Evolutionary conservation across 2,797 vertebrate genomes (phyloP).

Genomic region (Phrynocephalus guinanensis): DNA sequence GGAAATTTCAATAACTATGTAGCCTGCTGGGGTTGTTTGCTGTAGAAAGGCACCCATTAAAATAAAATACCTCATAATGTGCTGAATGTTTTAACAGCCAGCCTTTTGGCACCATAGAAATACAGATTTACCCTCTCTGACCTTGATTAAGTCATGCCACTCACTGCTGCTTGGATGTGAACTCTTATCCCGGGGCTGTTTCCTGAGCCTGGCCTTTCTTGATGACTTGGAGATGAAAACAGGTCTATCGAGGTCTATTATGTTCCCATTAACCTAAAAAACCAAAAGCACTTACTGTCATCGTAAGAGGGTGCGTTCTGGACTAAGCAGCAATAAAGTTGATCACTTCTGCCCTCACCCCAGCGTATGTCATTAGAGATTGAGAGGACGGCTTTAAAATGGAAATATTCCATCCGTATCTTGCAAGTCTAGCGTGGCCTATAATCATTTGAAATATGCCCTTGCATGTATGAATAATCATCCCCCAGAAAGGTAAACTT

Average conservation of each 20-base stretch:
- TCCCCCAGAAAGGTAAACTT: conserved; percentile 54
- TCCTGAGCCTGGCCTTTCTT: conserved; percentile 57
- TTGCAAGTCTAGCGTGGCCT: conserved; percentile 36
- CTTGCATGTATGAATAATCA: conserved; percentile 64
- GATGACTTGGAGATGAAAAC: conserved; percentile 47
- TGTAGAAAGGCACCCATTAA: background rate
- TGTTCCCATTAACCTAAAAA: conserved; percentile 63
- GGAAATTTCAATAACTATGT: background rate
- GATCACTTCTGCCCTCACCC: conserved; percentile 50
- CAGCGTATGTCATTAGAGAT: conserved; percentile 55
- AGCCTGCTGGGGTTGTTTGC: conserved; percentile 2
- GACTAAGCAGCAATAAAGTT: conserved; percentile 49
- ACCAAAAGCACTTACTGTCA: conserved; percentile 57
- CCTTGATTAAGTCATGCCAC: conserved; percentile 52
- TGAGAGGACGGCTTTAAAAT: conserved; percentile 63
- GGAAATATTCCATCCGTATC: conserved; percentile 31
- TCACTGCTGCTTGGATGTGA: conserved; percentile 40
- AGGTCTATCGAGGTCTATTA: conserved; percentile 57
- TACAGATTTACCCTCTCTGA: conserved; percentile 14
- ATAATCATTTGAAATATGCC: conserved; percentile 41
- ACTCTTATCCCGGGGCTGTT: conserved; percentile 26
- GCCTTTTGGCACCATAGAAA: background rate
- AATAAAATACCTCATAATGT: conserved; percentile 21
- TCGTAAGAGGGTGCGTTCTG: conserved; percentile 57
- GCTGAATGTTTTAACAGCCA: conserved; percentile 20